Percentiles rank a stretch among this genome's conserved stretches.
Conservation (phyloP, 2,888 invertebrate genomes). For the Drosophila recens region DNA sequence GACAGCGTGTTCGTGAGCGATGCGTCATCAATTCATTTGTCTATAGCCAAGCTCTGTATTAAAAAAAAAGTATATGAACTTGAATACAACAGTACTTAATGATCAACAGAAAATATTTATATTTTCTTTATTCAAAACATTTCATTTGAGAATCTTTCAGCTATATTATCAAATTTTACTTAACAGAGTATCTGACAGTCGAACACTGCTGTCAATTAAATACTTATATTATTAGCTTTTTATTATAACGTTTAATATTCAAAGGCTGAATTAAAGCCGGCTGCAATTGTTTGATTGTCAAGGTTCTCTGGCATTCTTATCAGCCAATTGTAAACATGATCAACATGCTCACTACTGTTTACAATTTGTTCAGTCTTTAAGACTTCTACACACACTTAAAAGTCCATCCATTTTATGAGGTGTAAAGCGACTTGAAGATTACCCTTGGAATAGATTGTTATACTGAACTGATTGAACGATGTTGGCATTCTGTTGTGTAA, state of each 20-base stretch:
- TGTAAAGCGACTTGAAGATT: conserved; percentile 4
- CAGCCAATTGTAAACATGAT: conserved; percentile 15
- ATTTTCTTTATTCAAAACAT: too few relatives aligned
- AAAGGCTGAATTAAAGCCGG: conserved; percentile 6
- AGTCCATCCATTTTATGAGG: conserved; percentile 18
- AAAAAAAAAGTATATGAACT: not conserved
- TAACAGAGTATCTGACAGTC: not conserved
- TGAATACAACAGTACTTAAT: not conserved
- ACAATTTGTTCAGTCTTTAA: conserved; percentile 10
- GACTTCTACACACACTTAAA: conserved; percentile 7
- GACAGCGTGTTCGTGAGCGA: not conserved
- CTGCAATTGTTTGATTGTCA: conserved; percentile 20
- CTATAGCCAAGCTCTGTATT: conserved; percentile 14
- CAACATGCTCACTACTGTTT: conserved; percentile 28
- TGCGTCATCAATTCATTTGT: conserved; percentile 45
- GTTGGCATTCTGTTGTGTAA: conserved; percentile 19
- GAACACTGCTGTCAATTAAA: not conserved
- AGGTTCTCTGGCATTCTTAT: conserved; percentile 20
- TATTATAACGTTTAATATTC: conserved; percentile 5
- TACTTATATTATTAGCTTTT: not conserved
- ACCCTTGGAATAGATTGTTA: conserved; percentile 12
- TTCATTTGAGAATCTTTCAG: too few relatives aligned
- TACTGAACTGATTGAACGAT: conserved; percentile 9
- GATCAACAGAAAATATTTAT: too few relatives aligned
- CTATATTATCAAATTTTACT: not conserved